phyloP scores from a whole-genome alignment of 2,797 vertebrate species.

The Mormyrus proboscirostris region DNA sequence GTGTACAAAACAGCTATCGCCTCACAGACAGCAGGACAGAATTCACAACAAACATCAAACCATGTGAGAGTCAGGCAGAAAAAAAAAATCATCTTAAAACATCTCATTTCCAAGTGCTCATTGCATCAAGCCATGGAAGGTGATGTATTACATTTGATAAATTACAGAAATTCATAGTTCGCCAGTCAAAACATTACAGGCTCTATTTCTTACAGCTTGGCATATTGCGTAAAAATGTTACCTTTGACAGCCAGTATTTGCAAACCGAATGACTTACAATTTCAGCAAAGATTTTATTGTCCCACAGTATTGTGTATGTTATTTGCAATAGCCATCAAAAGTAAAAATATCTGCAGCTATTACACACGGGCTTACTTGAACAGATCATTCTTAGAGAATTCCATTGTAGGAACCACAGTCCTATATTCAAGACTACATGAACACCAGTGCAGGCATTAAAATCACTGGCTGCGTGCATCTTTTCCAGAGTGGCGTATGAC shows the following conservation, averaged over 20 bases:
- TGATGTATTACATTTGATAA: neutral
- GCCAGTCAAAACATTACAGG: neutral
- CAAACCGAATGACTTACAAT: constrained; percentile 29
- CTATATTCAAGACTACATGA: neutral
- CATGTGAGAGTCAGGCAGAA: neutral
- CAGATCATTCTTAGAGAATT: neutral
- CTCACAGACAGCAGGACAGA: neutral
- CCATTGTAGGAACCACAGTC: neutral
- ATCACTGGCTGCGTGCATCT: neutral
- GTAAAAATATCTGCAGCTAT: constrained; percentile 4
- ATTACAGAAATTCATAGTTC: neutral
- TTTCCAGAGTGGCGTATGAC: neutral
- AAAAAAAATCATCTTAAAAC: neutral
- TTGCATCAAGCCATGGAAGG: constrained; percentile 4
- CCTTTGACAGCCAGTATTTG: constrained; percentile 60
- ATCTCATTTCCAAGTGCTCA: neutral
- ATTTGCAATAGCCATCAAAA: neutral
- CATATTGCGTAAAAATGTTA: constrained; percentile 10
- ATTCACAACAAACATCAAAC: neutral
- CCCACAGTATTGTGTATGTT: neutral
- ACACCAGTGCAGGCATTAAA: neutral
- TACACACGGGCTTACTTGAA: neutral
- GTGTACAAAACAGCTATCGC: neutral
- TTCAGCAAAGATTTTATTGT: neutral
- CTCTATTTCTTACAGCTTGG: neutral